Evolutionary conservation across 2,888 invertebrate genomes (phyloP), one percentile per base, ranked within the genome.

Genomic region (Pristionchus japonicus): DNA sequence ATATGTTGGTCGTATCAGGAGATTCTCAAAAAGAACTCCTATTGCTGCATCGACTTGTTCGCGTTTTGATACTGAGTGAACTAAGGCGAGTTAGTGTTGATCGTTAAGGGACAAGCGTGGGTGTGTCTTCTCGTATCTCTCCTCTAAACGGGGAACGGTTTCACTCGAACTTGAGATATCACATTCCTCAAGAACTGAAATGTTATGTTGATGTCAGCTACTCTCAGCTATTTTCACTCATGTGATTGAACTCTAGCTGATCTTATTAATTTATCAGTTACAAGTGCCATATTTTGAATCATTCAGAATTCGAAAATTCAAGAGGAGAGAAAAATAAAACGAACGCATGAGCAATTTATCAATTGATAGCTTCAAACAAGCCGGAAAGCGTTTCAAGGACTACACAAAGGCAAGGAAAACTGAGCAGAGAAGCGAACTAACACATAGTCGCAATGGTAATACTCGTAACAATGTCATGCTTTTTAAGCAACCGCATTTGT

Each of bases 181-280:
- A 70, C 70, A 70, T 70, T 70, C 70, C 37, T 31, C 34, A 9
- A 70, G 70, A 70, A 70, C 70, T 70, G 70, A 70, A 70, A 70
- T 70, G 31, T 70, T 23, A 2, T 70, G 17, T 34, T 70, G 70
- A 23, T 64, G 27, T 43, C 43, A 43, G 43, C 57, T n/a, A 64
- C 3, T 27, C 6, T 23, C 70, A 70, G 70, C 37, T 37, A 70
- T 70, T 70, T 70, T 70, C 70, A 70, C 37, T 70, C 70, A 70
- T 70, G 70, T 70, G 70, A 23, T 70, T 70, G 70, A 37, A 34
- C 70, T 70, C 70, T 31, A 3, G 3, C 6, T 34, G 34, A 3
- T 40, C 70, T 34, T 20, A 70, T 37, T 37, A 20, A 34, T 70
- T 70, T 70, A 70, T 70, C 37, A 37, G 23, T 70, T 37, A 70